Base-by-base conservation (phyloP, 2,888 invertebrate genomes). In the Eristalis intricaria region DNA sequence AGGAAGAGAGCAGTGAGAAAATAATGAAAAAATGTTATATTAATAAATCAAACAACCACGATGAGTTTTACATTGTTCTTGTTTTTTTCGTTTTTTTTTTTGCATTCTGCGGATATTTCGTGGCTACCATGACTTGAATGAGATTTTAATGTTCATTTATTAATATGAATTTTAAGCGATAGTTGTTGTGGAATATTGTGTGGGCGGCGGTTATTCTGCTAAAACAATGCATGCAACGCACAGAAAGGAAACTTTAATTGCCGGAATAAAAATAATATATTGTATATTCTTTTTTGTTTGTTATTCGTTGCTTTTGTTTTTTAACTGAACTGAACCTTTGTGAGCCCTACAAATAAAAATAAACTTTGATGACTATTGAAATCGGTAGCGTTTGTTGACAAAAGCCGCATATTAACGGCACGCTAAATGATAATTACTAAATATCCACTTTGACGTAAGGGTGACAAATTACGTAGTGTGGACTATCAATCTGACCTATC, bases 61-160 rank as follows among this genome's bases (percentile, higher is more conserved):
- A 84, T 76, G 84, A 70, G 74, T 82, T 78, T 23, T 60, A 63
- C 50, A 60, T 70, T 64, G 38, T 64, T 66, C 35, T 32, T 32
- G 32, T 13, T 40, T 13, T 50, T 26, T 26, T 26, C 3, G 1
- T 2, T 79, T 70, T 63, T 35, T 22, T 2, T 35, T n/a, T 32
- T n/a, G 15, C 4, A 22, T 38, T 65, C 32, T 73, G 43, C 38
- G 50, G 66, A 73, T 73, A 79, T 58, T 68, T 40, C 43, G 63
- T 43, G 76, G 74, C 38, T 58, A 58, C 29, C 79, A 79, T 76
- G 65, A 70, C 32, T 80, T 66, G 65, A 75, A 81, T 74, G 71
- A 50, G 56, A 70, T 81, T 86, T 86, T 78, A 86, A 82, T 77
- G 69, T 26, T 61, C 68, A 66, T 82, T 81, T 78, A 77, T 82